Evolutionary conservation across 1,140 invertebrate genomes (phyloP), one percentile per base, ranked within the genome.

Genomic region (Melanaphis sacchari): DNA sequence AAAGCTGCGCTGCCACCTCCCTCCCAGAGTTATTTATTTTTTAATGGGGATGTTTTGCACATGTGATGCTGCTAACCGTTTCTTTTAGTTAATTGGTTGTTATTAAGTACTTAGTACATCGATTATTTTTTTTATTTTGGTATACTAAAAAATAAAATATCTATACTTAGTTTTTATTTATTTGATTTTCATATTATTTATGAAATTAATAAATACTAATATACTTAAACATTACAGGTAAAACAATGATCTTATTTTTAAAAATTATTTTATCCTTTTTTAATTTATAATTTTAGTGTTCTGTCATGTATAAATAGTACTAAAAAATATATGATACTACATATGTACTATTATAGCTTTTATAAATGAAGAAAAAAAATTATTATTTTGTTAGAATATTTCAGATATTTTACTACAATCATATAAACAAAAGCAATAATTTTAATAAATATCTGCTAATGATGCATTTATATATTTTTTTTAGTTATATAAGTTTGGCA

Each of bases 1-100:
- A 93, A 93, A 93, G 81, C 46, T 93, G 81, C 46, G 81, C 81
- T 40, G 26, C 66, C 81, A 93, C 46, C 81, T 84, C 59, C n/a
- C 11, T 9, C 36, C 38, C 66, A 92, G 46, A 81, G 90, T 82
- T 92, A 82, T 46, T 59, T 46, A 38, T 49, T 49, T 49, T 82
- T 82, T 46, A 92, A 92, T 92, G 82, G 43, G 66, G n/a, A 82
- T 82, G 31, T 49, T 81, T 92, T 82, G 66, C 38, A 38, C 52
- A 41, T 66, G 26, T 31, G 24, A 90, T 59, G 11, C 88, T 90
- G 52, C 46, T 59, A 59, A 90, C 85, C 38, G 31, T 54, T 90
- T 24, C 52, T 90, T 90, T 31, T 90, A 38, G 88, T 90, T 40
- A 15, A 90, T 90, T 89, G n/a, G n/a, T 38, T 52, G 6, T 7